Evolutionary conservation across 1,140 invertebrate genomes (phyloP), one percentile per base, ranked within the genome.

Genomic region (Zaprionus gabonicus): DNA sequence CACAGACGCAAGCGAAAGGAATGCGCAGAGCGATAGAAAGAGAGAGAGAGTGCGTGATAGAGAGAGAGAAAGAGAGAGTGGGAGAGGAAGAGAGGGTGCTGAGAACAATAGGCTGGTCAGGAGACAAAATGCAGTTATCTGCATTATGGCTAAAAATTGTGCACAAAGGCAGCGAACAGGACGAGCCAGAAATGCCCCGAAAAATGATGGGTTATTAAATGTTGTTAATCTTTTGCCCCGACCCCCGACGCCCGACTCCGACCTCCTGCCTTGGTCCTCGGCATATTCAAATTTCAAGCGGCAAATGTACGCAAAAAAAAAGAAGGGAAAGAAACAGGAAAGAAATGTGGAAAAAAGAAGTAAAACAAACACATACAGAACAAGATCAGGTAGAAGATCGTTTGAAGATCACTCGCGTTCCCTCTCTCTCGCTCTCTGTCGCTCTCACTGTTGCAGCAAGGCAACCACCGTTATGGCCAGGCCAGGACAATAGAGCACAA

Each of bases 141-240:
- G 63, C 70, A 76, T 66, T 72, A 74, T 77, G 36, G 70, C 71
- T 74, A 78, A 78, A 78, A 78, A 74, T 74, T 62, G 62, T 66
- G 58, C 71, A 78, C 71, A 73, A 74, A 74, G 63, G 38, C 36
- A 51, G 28, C 63, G 71, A 46, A 60, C 49, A 46, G 51, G 44
- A 65, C 34, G 41, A 66, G 70, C 82, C 55, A 76, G 70, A 83
- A 70, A 66, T 77, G 65, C 69, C 60, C 76, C 56, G 69, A 65
- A 55, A 88, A 85, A 90, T 90, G 72, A 85, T 90, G 82, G 85
- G 86, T 90, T 90, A 90, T 90, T 90, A 90, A 90, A 90, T 90
- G 68, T 85, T 85, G 81, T 91, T 90, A 90, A 90, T 88, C 85
- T 85, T 76, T 80, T 49, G 63, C 36, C 59, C 76, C 28, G 34